A percentile compares a stretch with the other conserved stretches of the same genome.
These are phyloP conservation scores for Stigmatopora argus DNA, from an alignment of 2,113 vertebrate species.

Conservation along the genomic window DNA sequence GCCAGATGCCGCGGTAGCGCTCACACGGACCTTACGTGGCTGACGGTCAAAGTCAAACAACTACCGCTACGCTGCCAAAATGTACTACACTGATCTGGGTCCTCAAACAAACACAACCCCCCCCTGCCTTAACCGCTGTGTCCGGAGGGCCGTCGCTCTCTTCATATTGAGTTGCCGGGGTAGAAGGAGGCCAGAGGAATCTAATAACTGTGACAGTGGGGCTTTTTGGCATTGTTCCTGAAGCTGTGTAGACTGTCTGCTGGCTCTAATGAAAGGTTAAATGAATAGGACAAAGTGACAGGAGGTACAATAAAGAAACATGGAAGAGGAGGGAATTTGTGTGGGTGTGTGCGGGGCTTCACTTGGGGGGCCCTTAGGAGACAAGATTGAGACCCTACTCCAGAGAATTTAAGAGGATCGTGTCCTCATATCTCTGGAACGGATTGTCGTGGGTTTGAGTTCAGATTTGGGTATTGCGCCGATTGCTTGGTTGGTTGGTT, in stretches of 20 bases:
- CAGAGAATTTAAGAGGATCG: not conserved
- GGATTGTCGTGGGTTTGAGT: too few relatives aligned
- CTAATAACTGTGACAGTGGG: constrained; percentile 99
- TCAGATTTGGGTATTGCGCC: too few relatives aligned
- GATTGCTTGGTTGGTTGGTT: too few relatives aligned
- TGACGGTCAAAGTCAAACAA: too few relatives aligned
- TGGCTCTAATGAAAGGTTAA: constrained; percentile 98
- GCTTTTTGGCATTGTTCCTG: constrained; percentile 88
- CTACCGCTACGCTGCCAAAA: too few relatives aligned
- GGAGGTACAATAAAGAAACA: constrained; percentile 88
- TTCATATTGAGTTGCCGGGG: constrained; percentile 88
- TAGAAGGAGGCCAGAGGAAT: constrained; percentile 86
- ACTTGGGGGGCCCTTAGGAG: too few relatives aligned
- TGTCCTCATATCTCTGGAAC: too few relatives aligned
- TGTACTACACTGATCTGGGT: too few relatives aligned
- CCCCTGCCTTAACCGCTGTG: too few relatives aligned
- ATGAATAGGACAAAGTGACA: constrained; percentile 97
- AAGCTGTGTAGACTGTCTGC: constrained; percentile 74
- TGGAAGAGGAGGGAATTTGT: constrained; percentile 46
- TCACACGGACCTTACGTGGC: too few relatives aligned
- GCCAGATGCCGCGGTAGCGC: too few relatives aligned
- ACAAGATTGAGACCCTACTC: constrained; percentile 81
- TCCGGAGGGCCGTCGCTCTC: not conserved
- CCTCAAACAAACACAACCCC: too few relatives aligned
- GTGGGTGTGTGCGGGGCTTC: constrained; percentile 20